phyloP scores from a whole-genome alignment of 1,140 invertebrate species.

The Dysdera silvatica region DNA sequence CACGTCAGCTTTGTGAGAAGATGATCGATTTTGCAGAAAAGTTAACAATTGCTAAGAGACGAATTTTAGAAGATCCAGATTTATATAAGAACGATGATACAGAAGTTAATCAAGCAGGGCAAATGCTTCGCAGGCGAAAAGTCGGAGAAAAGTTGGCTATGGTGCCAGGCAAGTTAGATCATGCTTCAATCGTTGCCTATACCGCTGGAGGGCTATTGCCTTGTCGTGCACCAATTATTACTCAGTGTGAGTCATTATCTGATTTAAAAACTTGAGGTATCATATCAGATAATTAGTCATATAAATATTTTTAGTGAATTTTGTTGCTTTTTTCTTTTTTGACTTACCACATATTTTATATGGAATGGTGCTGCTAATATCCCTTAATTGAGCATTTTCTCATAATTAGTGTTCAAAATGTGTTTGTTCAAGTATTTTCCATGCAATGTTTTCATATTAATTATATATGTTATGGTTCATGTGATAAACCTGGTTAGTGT shows the following conservation, averaged over 20 bases:
- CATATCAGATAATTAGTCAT: not conserved
- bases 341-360: too few species aligned
- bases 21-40: slow-evolving; percentile 64
- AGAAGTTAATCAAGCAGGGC: slow-evolving; percentile 43
- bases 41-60: slow-evolving; percentile 62
- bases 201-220: slow-evolving; percentile 18
- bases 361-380: too few species aligned
- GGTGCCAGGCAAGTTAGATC: slow-evolving; percentile 85
- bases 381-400: too few species aligned
- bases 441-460: too few species aligned
- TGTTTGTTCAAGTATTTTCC: too few species aligned
- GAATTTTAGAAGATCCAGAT: slow-evolving; percentile 70
- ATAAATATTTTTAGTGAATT: not conserved
- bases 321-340: too few species aligned
- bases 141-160: slow-evolving; percentile 62
- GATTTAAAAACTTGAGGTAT: slow-evolving; percentile 19
- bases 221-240: slow-evolving; percentile 13
- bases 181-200: slow-evolving; percentile 56
- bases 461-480: too few species aligned
- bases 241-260: slow-evolving; percentile 22
- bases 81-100: slow-evolving; percentile 58
- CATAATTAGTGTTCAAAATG: too few species aligned
- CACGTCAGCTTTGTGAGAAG: slow-evolving; percentile 61
- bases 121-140: slow-evolving; percentile 55
- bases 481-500: too few species aligned